Base-by-base conservation (phyloP, 1,140 invertebrate genomes). In the Coenobita brevimanus region DNA sequence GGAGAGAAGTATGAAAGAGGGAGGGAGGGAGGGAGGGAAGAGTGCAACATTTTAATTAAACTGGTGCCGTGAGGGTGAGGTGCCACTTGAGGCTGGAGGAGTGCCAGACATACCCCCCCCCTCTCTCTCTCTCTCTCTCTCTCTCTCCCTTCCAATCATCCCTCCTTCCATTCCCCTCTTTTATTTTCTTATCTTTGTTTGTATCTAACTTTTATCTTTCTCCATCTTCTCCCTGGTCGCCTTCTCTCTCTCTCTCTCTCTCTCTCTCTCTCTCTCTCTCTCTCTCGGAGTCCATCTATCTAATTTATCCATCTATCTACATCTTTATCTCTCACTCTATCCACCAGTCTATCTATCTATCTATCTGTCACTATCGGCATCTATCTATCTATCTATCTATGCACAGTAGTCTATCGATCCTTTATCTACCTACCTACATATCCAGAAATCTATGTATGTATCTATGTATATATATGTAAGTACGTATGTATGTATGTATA, bases 401-500 rank as follows among this genome's bases (percentile, higher is more conserved):
- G 27, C 27, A 15, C 67, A 15, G 13, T 10, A 30, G 67, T 30
- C n/a, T n/a, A n/a, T 10, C n/a, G 54, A 57, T n/a, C n/a, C n/a
- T 57, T n/a, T 57, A 13, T 57, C n/a, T n/a, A 13, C n/a, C 54
- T n/a, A 57, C 13, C 54, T n/a, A n/a, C 13, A 57, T 57, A 57
- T 57, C n/a, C 10, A 13, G 54, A 57, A n/a, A n/a, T n/a, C n/a
- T n/a, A n/a, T n/a, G n/a, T n/a, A n/a, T n/a, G n/a, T n/a, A n/a
- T n/a, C n/a, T n/a, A n/a, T n/a, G n/a, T n/a, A n/a, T n/a, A 57
- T 71, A 27, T 71, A 30, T 17, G 30, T n/a, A n/a, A n/a, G n/a
- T n/a, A n/a, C n/a, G n/a, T 71, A 30, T 30, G 17, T 71, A 71
- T 71, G 30, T n/a, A 71, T 71, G 30, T 71, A 71, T 71, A 30